Evolutionary conservation across 2,797 vertebrate genomes (phyloP), one percentile per base, ranked within the genome.

Genomic region (Sciurus carolinensis): DNA sequence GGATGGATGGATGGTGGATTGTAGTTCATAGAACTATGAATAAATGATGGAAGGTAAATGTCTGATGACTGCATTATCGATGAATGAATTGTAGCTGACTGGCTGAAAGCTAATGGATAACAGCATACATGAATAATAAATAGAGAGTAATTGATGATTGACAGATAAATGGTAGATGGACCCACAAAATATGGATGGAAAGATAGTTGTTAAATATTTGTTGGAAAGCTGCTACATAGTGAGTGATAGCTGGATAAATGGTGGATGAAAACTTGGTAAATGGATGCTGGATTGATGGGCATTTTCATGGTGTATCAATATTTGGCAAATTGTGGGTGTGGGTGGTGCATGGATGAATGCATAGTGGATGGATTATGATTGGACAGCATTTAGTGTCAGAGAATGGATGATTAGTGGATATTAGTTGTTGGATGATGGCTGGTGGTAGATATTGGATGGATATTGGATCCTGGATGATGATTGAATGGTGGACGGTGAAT

Each of bases 401-500:
- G 28, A 15, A 17, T 24, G 12, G 59, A 42, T 54, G 67, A n/a
- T 15, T 47, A 33, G 17, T 75, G 36, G 54, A 39, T 18, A 30
- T 5, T n/a, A 54, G 6, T 9, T 2, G 15, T 9, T 26, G 33
- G 26, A 24, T 22, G 9, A 22, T 11, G 14, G 80, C 10, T 0
- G 2, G 26, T 14, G 39, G 8, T 28, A 18, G 54, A 47, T 0
- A 47, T 64, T 30, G 42, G 28, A 20, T 0, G 1, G 2, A 2
- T n/a, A 9, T 4, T n/a, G 30, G n/a, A 4, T 18, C 18, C n/a
- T 72, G 59, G 39, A 0, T 52, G 42, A 54, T 36, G n/a, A 18
- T 3, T 15, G 30, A 4, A 10, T 33, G 22, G 15, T 11, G 26
- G 39, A 13, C 1, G n/a, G 20, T 11, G 7, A 26, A 0, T 0